phyloP scores from a whole-genome alignment of 2,113 vertebrate genomes.

The Chloroceryle aenea region DNA sequence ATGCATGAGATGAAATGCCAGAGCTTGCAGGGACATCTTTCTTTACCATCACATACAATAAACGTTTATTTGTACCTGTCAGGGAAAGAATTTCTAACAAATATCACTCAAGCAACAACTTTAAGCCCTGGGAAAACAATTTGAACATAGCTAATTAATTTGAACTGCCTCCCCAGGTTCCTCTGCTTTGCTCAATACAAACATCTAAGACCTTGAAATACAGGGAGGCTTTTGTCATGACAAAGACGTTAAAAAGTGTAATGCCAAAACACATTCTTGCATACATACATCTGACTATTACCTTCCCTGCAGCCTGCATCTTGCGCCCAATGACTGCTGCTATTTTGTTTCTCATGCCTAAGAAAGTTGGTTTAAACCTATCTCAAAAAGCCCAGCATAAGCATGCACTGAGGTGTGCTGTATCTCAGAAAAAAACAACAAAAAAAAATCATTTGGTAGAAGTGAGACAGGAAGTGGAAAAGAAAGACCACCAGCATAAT shows the following conservation, averaged over 20 bases:
- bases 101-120: slow-evolving; percentile 16
- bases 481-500: not conserved
- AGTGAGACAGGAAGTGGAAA: not conserved
- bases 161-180: not conserved
- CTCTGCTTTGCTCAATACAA: not conserved
- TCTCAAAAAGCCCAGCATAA: not conserved
- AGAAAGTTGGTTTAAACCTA: not conserved
- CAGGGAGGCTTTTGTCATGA: not conserved
- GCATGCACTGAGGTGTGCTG: not conserved
- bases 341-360: not conserved
- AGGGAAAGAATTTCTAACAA: slow-evolving; percentile 64
- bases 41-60: not conserved
- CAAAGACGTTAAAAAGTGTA: rapidly evolving
- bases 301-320: not conserved
- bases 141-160: slow-evolving; percentile 34
- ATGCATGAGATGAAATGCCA: not conserved
- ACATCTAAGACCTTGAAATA: slow-evolving; percentile 9
- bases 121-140: slow-evolving; percentile 29
- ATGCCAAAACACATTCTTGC: not conserved
- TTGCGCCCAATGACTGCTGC: not conserved
- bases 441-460: not conserved
- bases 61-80: slow-evolving; percentile 63
- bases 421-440: not conserved
- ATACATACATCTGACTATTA: not conserved
- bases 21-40: slow-evolving; percentile 47